A percentile compares a stretch with the other conserved stretches of the same genome.
Conservation (phyloP, 2,797 vertebrate species). For the Bradypodion pumilum region DNA sequence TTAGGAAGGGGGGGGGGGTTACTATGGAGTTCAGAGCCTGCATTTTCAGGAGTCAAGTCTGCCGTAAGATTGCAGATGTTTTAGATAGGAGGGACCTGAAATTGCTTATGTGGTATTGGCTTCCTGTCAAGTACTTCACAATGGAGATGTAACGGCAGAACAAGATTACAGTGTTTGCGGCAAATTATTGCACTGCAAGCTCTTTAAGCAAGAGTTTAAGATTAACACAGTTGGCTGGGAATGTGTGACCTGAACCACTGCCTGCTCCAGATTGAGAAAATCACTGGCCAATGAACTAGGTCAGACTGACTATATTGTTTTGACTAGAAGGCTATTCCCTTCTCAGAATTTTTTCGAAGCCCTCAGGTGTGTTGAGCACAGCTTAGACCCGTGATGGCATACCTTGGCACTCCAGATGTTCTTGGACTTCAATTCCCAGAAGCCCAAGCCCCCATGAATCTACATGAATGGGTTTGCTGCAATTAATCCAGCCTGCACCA, state of each 20-base stretch:
- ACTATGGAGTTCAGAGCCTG: neutral
- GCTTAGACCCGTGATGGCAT: no score
- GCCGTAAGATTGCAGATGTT: neutral
- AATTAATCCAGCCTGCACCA: no score
- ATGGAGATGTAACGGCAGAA: neutral
- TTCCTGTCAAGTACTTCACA: neutral
- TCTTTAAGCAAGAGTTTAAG: conserved; percentile 11
- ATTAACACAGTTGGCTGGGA: conserved; percentile 9
- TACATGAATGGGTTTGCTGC: no score
- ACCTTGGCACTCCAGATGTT: no score
- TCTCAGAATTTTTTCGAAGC: no score
- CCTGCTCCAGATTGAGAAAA: conserved; percentile 11
- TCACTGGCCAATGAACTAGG: neutral
- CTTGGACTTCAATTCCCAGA: no score
- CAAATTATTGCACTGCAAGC: neutral
- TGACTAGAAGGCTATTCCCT: conserved; percentile 4
- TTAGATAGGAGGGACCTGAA: neutral
- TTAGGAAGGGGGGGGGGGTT: neutral
- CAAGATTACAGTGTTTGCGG: neutral
- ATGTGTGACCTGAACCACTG: conserved; percentile 5
- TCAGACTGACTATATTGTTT: conserved; percentile 12
- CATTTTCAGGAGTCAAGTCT: neutral
- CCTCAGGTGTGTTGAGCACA: neutral
- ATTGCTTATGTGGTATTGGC: neutral
- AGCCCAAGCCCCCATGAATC: no score